Evolutionary conservation across 2,797 vertebrate genomes (phyloP), one percentile per base, ranked within the genome.

Genomic region (Mormyrops boulengeri): DNA sequence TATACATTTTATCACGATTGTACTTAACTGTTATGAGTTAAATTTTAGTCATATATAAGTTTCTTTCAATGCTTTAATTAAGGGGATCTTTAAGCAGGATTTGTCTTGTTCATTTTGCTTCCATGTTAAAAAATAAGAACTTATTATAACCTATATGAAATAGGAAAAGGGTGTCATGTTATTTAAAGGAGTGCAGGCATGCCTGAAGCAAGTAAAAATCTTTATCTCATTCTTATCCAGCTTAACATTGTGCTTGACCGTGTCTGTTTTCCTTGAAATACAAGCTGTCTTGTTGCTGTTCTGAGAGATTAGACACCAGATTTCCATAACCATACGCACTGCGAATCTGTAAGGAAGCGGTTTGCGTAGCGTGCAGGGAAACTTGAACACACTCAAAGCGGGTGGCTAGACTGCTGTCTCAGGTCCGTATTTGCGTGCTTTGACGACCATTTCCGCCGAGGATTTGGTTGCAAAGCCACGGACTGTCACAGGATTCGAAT

Each of bases 401-500:
- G 38, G 38, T 44, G 77, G 77, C 1, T 19, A 41, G 19, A 1
- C 19, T 41, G n/a, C 30, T 66, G 57, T 88, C 34, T 34, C 57
- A 88, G 57, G 57, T 66, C 50, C n/a, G 55, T 34, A 26, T 88
- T 66, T 44, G 57, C 5, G 60, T 50, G 60, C 22, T 6, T 52
- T 52, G 62, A 80, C 4, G 34, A 19, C 62, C 30, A 50, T 88
- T 90, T 57, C 38, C 12, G 30, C 55, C 3, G 26, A n/a, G 88
- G 82, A 86, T 85, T 49, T 89, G 84, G 41, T 89, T 86, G 62
- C 86, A 88, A 38, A 66, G 66, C 47, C 44, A n/a, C 82, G 47
- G 89, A 53, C 89, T 22, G 34, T 69, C 47, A 49, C 77, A 73
- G 80, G 19, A n/a, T 34, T 57, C 53, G 19, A 80, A 55, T 62